Conservation (phyloP, 2,888 invertebrate genomes). For the Dynastes tityus region DNA sequence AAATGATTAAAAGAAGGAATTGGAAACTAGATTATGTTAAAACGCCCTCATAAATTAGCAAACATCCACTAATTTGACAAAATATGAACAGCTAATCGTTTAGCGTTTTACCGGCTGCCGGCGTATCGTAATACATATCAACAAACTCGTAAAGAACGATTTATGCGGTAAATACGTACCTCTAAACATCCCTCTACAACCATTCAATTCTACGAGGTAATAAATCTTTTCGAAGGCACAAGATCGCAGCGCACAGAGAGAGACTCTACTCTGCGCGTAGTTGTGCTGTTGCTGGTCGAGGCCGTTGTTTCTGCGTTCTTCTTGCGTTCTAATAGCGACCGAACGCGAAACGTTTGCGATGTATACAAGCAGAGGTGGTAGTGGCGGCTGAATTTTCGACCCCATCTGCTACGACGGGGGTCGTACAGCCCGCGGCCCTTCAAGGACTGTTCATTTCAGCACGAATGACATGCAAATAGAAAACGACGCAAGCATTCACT, state of each 20-base stretch:
- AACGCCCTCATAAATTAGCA: constrained; percentile 20
- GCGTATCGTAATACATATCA: constrained; percentile 54
- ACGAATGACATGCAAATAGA: constrained; percentile 68
- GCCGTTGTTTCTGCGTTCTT: constrained; percentile 58
- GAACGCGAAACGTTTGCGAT: constrained; percentile 49
- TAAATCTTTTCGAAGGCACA: constrained; percentile 64
- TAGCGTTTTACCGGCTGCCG: constrained; percentile 39
- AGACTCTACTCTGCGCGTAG: constrained; percentile 25
- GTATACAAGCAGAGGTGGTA: constrained; percentile 52
- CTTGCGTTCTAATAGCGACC: constrained; percentile 57
- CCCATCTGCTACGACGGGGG: constrained; percentile 56
- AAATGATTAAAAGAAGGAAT: neutral
- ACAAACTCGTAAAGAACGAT: constrained; percentile 66
- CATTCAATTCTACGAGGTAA: constrained; percentile 66
- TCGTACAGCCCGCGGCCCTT: constrained; percentile 60
- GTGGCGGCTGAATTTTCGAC: constrained; percentile 56
- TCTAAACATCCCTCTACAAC: constrained; percentile 67
- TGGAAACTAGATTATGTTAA: neutral
- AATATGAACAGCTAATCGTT: constrained; percentile 50
- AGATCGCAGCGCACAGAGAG: constrained; percentile 53
- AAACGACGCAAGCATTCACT: constrained; percentile 65
- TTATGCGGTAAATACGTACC: constrained; percentile 68
- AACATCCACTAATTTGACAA: constrained; percentile 46
- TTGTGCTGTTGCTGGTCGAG: constrained; percentile 56
- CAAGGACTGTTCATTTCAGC: constrained; percentile 65